A percentile compares a stretch with the other conserved stretches of the same genome.
phyloP scores from a whole-genome alignment of 2,888 invertebrate species.

The Aleiodes alternator region DNA sequence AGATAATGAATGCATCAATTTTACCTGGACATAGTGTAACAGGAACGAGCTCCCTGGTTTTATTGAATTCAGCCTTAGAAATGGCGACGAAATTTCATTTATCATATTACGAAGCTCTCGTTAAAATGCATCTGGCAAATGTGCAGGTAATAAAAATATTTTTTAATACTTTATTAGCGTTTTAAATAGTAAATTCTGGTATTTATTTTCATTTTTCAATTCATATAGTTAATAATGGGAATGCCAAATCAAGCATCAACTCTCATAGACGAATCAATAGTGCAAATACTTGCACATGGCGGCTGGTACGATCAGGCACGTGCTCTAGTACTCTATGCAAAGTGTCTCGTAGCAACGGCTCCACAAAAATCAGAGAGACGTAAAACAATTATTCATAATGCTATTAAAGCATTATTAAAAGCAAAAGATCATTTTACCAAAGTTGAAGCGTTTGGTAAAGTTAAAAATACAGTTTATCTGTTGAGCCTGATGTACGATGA shows the following conservation, averaged over 20 bases:
- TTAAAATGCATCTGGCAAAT: slow-evolving; percentile 88
- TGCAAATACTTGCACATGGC: slow-evolving; percentile 87
- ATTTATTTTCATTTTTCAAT: slow-evolving; percentile 39
- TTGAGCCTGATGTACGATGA: slow-evolving; percentile 83
- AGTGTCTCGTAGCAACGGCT: slow-evolving; percentile 85
- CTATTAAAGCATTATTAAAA: slow-evolving; percentile 80
- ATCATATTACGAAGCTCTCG: slow-evolving; percentile 85
- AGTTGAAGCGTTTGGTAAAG: slow-evolving; percentile 85
- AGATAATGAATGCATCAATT: slow-evolving; percentile 79
- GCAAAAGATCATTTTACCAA: slow-evolving; percentile 84
- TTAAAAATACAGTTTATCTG: slow-evolving; percentile 84
- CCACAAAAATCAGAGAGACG: slow-evolving; percentile 76
- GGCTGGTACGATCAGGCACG: slow-evolving; percentile 88
- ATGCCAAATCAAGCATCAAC: slow-evolving; percentile 86
- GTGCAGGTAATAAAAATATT: slow-evolving; percentile 76
- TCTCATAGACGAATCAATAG: slow-evolving; percentile 83
- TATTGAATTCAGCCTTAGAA: slow-evolving; percentile 84
- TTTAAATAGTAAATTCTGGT: not conserved
- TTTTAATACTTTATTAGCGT: not conserved
- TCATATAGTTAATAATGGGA: slow-evolving; percentile 82
- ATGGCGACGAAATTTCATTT: slow-evolving; percentile 85
- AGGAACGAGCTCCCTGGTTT: slow-evolving; percentile 76
- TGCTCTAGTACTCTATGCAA: slow-evolving; percentile 85
- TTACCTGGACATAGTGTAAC: slow-evolving; percentile 79
- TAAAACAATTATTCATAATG: slow-evolving; percentile 77